phyloP scores from a whole-genome alignment of 2,797 vertebrate genomes.

The Oreonectes daqikongensis region DNA sequence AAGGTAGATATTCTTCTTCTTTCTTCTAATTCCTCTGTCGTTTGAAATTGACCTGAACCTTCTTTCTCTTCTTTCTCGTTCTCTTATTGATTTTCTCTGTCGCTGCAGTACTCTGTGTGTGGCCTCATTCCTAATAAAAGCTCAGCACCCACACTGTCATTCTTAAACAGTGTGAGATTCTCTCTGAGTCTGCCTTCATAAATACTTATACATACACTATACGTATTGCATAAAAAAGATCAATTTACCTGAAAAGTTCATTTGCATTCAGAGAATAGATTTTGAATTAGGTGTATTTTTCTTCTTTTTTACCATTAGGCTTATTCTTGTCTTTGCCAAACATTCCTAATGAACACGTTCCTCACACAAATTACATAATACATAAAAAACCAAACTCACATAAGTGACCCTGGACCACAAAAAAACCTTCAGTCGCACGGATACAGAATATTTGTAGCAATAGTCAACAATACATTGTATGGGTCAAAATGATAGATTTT shows the following conservation, averaged over 20 bases:
- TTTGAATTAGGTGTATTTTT: not conserved
- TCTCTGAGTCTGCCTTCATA: not conserved
- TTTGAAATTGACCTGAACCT: conserved; percentile 48
- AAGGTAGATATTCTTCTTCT: conserved; percentile 80
- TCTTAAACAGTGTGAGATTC: conserved; percentile 21
- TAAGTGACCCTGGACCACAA: too few species aligned
- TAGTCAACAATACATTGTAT: too few species aligned
- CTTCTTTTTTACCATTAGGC: too few species aligned
- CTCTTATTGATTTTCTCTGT: conserved; percentile 50
- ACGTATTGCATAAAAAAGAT: not conserved
- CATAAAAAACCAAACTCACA: too few species aligned
- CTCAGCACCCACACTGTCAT: conserved; percentile 27
- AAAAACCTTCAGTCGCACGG: too few species aligned
- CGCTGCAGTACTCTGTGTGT: conserved; percentile 57
- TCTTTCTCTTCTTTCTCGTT: conserved; percentile 14
- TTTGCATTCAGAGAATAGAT: not conserved
- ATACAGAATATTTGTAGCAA: too few species aligned
- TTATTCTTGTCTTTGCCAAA: too few species aligned
- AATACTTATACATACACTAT: not conserved
- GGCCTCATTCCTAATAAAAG: conserved; percentile 44
- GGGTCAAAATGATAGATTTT: too few species aligned
- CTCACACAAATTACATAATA: too few species aligned
- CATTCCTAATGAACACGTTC: too few species aligned
- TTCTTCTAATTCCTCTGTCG: conserved; percentile 35
- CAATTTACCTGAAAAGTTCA: not conserved